Evolutionary conservation across 2,113 vertebrate genomes (phyloP), one percentile per base, ranked within the genome.

Genomic region (Psilopsiagon aurifrons): DNA sequence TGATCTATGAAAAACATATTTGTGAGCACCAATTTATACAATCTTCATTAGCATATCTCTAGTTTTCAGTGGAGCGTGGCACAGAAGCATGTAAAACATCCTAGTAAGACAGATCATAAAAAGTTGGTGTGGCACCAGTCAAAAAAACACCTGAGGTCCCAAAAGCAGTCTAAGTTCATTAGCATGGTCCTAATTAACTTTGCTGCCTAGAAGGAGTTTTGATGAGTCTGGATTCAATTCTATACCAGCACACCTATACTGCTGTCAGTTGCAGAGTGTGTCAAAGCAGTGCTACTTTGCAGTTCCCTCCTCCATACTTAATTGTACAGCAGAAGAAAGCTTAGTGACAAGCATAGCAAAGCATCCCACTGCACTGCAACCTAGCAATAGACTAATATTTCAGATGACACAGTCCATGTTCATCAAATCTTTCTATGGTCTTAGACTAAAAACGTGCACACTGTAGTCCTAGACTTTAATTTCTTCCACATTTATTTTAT

Each of bases 1-100:
- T 89, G 86, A 94, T 84, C 84, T 86, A 52, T 75, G 60, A 54
- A 28, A 95, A 86, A 70, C 31, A n/a, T 69, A 89, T 70, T 71
- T 75, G 19, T 84, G 60, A 92, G 43, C 18, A 78, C 22, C 25
- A 83, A 57, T 70, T 76, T 2, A 81, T 64, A 66, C 3, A 7
- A 46, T 25, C 76, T 81, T 68, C 31, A 60, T 88, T 66, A 83
- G 17, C 18, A 54, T 77, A 79, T 63, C 60, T 82, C 10, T 78
- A 46, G 57, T 90, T 91, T 87, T 78, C 64, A 81, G 20, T 18
- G 7, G 11, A 75, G 17, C 37, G 59, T 6, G 10, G 8, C 27
- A 67, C 2, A 75, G 41, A 85, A 46, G 12, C 17, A 71, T 44
- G 14, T 10, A 86, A 88, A 94, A 28, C 28, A 49, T 37, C 12